A percentile compares a stretch with the other conserved stretches of the same genome.
These are phyloP conservation scores for Chesias legatella DNA, from an alignment of 2,888 invertebrate species.

Conservation along the genomic window DNA sequence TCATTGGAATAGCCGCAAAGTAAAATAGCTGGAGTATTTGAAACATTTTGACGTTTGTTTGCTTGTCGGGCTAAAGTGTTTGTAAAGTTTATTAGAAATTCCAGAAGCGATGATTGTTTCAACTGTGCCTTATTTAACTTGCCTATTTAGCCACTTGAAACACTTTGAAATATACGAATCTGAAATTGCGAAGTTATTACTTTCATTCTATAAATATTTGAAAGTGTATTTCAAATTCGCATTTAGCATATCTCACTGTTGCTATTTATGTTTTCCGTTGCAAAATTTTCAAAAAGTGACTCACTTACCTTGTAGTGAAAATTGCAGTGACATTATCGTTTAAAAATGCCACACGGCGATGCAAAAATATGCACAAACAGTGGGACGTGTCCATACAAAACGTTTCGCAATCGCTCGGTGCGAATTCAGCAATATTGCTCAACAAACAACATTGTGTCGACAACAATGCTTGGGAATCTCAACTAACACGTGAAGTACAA, in stretches of 20 bases:
- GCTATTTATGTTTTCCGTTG: too few species aligned
- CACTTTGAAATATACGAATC: slow-evolving; percentile 12
- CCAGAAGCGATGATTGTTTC: slow-evolving; percentile 28
- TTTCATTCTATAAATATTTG: too few species aligned
- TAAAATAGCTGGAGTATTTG: slow-evolving; percentile 20
- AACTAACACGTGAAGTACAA: slow-evolving; percentile 44
- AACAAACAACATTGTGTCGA: slow-evolving; percentile 70
- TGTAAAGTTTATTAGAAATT: slow-evolving; percentile 33
- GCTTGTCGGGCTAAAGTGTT: slow-evolving; percentile 31
- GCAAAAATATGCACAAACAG: slow-evolving; percentile 52
- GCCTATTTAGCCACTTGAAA: slow-evolving; percentile 9
- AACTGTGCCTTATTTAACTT: slow-evolving; percentile 3
- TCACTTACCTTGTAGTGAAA: slow-evolving; percentile 7
- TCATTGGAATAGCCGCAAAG: slow-evolving; percentile 16
- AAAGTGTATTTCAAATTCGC: too few species aligned
- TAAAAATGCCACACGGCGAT: slow-evolving; percentile 50
- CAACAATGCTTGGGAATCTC: slow-evolving; percentile 67
- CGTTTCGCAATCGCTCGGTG: slow-evolving; percentile 57
- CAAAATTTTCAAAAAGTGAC: slow-evolving; percentile 16
- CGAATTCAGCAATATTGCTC: slow-evolving; percentile 71
- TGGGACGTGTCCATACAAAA: slow-evolving; percentile 51
- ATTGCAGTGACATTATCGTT: slow-evolving; percentile 26
- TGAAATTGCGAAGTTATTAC: too few species aligned
- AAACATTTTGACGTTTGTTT: slow-evolving; percentile 35
- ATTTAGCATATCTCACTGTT: too few species aligned